Evolutionary conservation across 1,140 invertebrate species (phyloP).

Genomic region (Polypedilum pembai): DNA sequence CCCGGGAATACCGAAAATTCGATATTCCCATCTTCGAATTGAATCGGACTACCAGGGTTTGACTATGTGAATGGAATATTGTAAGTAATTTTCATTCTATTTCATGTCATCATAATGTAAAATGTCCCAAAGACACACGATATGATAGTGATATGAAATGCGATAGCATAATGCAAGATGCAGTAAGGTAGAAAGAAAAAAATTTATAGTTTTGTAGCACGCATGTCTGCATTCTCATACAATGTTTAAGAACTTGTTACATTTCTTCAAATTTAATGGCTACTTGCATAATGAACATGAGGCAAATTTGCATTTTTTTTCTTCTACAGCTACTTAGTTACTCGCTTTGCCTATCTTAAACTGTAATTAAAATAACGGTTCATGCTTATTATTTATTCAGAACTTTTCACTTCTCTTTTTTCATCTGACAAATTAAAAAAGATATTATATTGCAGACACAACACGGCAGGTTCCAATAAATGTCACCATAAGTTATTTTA

Average conservation of each 20-base stretch:
- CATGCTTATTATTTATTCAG: background rate
- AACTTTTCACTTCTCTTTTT: background rate
- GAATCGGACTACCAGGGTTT: background rate
- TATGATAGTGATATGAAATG: background rate
- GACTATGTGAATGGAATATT: background rate
- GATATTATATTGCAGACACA: too few species aligned
- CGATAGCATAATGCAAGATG: background rate
- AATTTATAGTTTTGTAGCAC: background rate
- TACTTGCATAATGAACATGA: too few species aligned
- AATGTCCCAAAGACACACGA: background rate
- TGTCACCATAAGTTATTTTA: too few species aligned
- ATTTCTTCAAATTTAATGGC: too few species aligned
- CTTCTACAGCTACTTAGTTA: background rate
- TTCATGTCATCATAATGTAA: background rate
- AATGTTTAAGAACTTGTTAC: constrained; percentile 1
- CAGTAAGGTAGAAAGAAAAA: background rate
- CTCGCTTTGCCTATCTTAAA: background rate
- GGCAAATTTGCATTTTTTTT: background rate
- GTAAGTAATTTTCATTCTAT: background rate
- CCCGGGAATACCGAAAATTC: too few species aligned
- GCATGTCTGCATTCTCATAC: background rate
- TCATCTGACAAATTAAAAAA: background rate
- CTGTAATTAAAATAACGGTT: background rate
- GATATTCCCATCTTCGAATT: too few species aligned
- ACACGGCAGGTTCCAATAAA: too few species aligned